These are phyloP conservation scores for Bubo bubo DNA, from an alignment of 2,113 vertebrate species.

Conservation along the genomic window DNA sequence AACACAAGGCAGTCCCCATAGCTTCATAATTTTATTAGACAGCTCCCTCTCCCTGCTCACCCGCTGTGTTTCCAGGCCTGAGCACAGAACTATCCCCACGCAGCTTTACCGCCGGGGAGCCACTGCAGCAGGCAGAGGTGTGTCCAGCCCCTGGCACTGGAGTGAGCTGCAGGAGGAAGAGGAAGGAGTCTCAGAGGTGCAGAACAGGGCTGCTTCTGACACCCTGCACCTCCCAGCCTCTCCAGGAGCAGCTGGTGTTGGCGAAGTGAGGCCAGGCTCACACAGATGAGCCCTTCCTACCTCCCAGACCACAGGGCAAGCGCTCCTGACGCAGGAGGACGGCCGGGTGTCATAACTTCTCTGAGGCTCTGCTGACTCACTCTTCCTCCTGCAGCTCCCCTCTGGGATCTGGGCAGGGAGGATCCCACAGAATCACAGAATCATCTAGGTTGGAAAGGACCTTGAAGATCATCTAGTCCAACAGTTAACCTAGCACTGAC, in stretches of 20 bases:
- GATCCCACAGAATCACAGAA: background rate
- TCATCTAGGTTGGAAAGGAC: too few species aligned
- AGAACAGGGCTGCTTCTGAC: background rate
- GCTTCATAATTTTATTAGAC: background rate
- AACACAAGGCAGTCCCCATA: background rate
- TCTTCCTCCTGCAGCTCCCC: background rate
- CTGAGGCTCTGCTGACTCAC: background rate
- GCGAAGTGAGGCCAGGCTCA: background rate
- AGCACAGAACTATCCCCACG: background rate
- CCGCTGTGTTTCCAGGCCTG: background rate
- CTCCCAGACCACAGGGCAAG: background rate
- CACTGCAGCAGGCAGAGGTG: background rate
- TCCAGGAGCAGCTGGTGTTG: background rate
- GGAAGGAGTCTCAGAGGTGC: background rate
- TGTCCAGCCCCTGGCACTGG: background rate
- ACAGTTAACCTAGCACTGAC: too few species aligned
- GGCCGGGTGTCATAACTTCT: background rate
- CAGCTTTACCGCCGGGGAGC: fast-evolving
- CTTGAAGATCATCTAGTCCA: too few species aligned
- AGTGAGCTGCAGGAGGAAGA: background rate
- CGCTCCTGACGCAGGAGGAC: fast-evolving
- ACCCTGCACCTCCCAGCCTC: background rate
- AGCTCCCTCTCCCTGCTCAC: background rate
- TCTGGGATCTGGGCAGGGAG: background rate
- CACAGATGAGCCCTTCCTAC: background rate